Evolutionary conservation across 2,888 invertebrate genomes (phyloP).

Genomic region (Rhagonycha lutea): DNA sequence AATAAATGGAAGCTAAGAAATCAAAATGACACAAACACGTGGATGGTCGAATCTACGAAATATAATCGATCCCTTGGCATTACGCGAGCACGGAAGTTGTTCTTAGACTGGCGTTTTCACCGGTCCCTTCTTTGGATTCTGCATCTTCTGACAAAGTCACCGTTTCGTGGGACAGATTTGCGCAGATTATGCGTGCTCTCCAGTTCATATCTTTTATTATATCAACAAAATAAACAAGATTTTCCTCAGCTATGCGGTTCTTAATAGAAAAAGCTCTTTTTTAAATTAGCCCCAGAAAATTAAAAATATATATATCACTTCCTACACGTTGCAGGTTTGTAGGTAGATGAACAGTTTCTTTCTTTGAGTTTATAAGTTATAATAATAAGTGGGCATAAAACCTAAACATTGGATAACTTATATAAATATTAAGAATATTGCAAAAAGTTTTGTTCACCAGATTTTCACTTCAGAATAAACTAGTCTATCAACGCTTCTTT

Average conservation of each 20-base stretch:
- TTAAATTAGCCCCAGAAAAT: not conserved
- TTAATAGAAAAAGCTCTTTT: not conserved
- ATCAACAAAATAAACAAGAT: not conserved
- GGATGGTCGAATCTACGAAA: constrained; percentile 21
- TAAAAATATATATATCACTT: not conserved
- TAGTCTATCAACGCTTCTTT: not conserved
- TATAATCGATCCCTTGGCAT: constrained; percentile 33
- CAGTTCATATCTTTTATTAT: constrained; percentile 4
- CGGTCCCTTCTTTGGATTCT: constrained; percentile 26
- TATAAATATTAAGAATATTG: not conserved
- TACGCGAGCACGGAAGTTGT: constrained; percentile 43
- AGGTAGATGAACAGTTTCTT: not conserved
- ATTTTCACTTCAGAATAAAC: not conserved
- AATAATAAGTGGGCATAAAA: not conserved
- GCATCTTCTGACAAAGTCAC: constrained; percentile 34
- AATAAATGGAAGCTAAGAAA: not conserved
- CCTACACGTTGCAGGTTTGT: not conserved
- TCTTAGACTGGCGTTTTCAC: constrained; percentile 40
- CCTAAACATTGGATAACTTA: not conserved
- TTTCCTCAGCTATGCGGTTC: not conserved
- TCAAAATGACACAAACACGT: constrained; percentile 33
- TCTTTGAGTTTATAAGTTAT: not conserved
- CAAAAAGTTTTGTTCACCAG: no score
- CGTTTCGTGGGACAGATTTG: constrained; percentile 35
- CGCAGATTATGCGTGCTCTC: constrained; percentile 33